phyloP scores from a whole-genome alignment of 35 echinoderm and acorn worm species.

The Hemicentrotus pulcherrimus region DNA sequence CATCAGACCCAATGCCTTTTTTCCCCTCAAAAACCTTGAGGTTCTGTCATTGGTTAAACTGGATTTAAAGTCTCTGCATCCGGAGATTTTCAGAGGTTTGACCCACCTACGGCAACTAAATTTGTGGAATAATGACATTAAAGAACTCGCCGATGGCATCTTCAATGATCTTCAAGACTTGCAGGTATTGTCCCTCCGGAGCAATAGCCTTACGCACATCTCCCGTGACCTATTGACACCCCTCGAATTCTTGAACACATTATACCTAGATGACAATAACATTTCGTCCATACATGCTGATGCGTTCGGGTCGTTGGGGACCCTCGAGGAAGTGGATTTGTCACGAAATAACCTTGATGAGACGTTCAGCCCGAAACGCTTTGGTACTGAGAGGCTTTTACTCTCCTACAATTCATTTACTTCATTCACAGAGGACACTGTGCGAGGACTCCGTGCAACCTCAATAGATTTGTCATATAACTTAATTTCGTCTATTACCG shows the following conservation, averaged over 20 bases:
- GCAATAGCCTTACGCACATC: neutral
- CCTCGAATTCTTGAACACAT: neutral
- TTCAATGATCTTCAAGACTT: neutral
- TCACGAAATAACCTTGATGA: neutral
- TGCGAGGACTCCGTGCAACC: neutral
- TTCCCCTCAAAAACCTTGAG: neutral
- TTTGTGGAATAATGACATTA: constrained; percentile 3
- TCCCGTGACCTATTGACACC: neutral
- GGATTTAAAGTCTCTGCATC: neutral
- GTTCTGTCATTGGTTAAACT: neutral
- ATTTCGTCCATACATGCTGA: constrained; percentile 48
- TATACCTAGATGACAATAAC: constrained; percentile 47
- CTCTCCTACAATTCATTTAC: neutral
- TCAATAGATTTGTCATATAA: neutral
- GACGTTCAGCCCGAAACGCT: neutral
- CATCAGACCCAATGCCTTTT: neutral
- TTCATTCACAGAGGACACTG: neutral
- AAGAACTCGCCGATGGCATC: neutral
- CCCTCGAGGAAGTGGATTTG: neutral
- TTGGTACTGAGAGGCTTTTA: neutral
- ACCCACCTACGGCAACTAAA: neutral
- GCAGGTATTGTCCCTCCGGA: neutral
- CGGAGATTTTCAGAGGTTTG: neutral
- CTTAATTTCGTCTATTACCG: neutral
- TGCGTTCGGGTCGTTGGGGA: constrained; percentile 27